Conservation (phyloP, 2,797 vertebrate genomes). For the Sitta carolinensis region DNA sequence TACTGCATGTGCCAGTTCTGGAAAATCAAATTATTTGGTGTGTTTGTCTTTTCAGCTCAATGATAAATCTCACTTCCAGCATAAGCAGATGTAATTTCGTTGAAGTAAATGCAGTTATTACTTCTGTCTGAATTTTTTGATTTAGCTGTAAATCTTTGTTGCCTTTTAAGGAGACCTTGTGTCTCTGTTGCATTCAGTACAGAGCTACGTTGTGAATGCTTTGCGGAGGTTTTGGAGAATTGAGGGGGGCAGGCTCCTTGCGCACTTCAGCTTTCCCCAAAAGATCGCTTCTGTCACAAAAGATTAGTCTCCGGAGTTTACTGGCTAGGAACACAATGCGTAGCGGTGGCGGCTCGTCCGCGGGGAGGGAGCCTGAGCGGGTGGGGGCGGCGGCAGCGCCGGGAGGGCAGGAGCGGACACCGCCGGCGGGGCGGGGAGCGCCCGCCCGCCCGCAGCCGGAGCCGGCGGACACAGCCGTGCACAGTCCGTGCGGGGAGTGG, state of each 20-base stretch:
- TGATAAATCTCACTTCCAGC: not conserved
- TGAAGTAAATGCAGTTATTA: not conserved
- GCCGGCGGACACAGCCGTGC: not conserved
- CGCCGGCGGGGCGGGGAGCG: not conserved
- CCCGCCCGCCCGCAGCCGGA: conserved; percentile 1
- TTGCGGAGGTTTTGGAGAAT: not conserved
- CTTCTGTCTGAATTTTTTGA: not conserved
- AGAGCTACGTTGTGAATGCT: not conserved
- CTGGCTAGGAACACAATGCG: not conserved
- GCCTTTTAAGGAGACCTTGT: not conserved
- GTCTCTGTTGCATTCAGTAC: not conserved
- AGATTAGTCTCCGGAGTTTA: not conserved
- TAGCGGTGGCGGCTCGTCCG: not conserved
- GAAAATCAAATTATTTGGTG: conserved; percentile 22
- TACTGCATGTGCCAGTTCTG: not conserved
- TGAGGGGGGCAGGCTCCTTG: not conserved
- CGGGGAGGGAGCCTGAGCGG: not conserved
- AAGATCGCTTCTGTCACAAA: not conserved
- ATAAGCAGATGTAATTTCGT: not conserved
- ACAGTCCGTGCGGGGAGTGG: not conserved
- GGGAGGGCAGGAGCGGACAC: not conserved
- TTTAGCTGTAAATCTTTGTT: not conserved
- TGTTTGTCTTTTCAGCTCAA: conserved; percentile 3
- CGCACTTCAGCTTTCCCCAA: not conserved
- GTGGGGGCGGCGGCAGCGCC: not conserved